These are phyloP conservation scores for Oryzias melastigma DNA, from an alignment of 2,113 vertebrate genomes.

Conservation along the genomic window DNA sequence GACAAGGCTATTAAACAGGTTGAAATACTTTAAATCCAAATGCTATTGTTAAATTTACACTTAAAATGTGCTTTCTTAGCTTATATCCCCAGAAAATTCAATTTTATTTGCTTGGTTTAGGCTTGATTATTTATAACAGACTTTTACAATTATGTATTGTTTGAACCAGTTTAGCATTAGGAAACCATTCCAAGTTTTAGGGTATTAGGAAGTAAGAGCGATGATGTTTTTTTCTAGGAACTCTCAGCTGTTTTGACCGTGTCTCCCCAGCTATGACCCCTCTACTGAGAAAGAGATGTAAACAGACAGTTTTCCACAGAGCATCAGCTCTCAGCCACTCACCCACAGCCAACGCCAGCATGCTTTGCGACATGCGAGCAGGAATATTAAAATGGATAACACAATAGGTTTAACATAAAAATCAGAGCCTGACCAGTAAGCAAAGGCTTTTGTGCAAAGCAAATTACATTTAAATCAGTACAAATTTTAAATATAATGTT, in stretches of 20 bases:
- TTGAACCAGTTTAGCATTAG: not conserved
- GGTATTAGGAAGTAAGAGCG: not conserved
- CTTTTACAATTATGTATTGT: no score
- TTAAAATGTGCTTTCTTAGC: no score
- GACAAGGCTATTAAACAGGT: no score
- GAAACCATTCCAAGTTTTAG: not conserved
- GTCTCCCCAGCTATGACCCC: slow-evolving; percentile 5
- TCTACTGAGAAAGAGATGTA: slow-evolving; percentile 29
- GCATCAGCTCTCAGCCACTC: slow-evolving; percentile 86
- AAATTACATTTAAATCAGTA: not conserved
- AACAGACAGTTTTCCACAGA: slow-evolving; percentile 43
- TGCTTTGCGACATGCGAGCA: slow-evolving; percentile 77
- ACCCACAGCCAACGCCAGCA: slow-evolving; percentile 91
- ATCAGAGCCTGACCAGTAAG: slow-evolving; percentile 8
- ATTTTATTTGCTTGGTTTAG: no score
- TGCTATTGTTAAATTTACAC: no score
- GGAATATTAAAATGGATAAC: slow-evolving; percentile 40
- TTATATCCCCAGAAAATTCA: no score
- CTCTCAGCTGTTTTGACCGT: not conserved
- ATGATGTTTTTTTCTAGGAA: not conserved
- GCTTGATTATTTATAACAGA: no score
- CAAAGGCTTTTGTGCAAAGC: not conserved
- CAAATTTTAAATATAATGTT: no score
- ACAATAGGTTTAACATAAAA: not conserved
- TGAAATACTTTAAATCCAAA: no score